Evolutionary conservation across 2,113 vertebrate genomes (phyloP).

Genomic region (Chaenogobius annularis): DNA sequence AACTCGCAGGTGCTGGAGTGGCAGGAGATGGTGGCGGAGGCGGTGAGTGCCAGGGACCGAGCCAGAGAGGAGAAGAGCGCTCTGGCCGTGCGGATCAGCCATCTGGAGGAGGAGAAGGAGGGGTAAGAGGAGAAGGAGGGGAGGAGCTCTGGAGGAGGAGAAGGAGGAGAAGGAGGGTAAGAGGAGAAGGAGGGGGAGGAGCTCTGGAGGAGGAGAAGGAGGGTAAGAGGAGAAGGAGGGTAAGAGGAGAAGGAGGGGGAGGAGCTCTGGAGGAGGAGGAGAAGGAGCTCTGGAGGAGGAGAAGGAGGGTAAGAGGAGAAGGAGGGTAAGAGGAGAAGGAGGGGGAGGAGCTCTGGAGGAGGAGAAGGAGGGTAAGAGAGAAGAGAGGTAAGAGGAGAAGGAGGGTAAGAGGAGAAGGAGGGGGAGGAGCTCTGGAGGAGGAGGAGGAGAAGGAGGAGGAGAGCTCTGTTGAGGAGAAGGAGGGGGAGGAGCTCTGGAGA

Average conservation of each 20-base stretch:
- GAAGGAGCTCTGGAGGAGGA: constrained; percentile 48
- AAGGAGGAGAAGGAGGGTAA: constrained; percentile 80
- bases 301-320: constrained; percentile 88
- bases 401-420: too few relatives aligned
- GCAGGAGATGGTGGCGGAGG: constrained; percentile 84
- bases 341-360: too few relatives aligned
- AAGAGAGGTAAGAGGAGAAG: constrained; percentile 40
- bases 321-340: too few relatives aligned
- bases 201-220: constrained; percentile 73
- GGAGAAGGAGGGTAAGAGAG: constrained; percentile 90
- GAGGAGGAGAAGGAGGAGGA: too few relatives aligned
- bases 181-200: constrained; percentile 61
- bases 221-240: constrained; percentile 81
- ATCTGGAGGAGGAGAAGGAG: constrained; percentile 83
- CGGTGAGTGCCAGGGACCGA: constrained; percentile 74
- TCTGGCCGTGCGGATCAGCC: constrained; percentile 82
- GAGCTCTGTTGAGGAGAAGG: too few relatives aligned
- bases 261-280: too few relatives aligned
- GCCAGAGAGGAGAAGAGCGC: constrained; percentile 81
- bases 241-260: too few relatives aligned
- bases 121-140: constrained; percentile 71
- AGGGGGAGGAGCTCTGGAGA: too few relatives aligned
- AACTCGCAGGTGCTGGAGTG: constrained; percentile 88
- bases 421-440: too few relatives aligned
- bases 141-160: constrained; percentile 5